Conservation (phyloP, 1,140 invertebrate species). For the Tigriopus japonicus region DNA sequence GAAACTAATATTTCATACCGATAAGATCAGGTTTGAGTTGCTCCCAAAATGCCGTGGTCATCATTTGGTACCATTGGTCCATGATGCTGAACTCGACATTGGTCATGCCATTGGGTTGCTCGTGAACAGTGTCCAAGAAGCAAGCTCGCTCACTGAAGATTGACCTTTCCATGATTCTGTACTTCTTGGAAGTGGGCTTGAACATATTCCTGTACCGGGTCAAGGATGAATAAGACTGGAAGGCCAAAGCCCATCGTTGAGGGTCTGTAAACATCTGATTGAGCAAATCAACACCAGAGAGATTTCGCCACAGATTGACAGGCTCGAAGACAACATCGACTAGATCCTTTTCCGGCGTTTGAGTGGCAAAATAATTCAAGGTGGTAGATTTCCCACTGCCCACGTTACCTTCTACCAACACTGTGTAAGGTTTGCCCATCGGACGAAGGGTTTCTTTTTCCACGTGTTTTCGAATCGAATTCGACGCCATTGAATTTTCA, state of each 20-base stretch:
- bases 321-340: slow-evolving; percentile 1
- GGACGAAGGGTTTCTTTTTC: too few species aligned
- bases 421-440: neutral
- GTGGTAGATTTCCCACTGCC: slow-evolving; percentile 4
- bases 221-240: slow-evolving; percentile 36
- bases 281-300: slow-evolving; percentile 33
- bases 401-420: neutral
- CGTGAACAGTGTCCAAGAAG: neutral
- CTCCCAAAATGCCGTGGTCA: neutral
- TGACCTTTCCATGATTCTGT: slow-evolving; percentile 3
- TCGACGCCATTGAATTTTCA: too few species aligned
- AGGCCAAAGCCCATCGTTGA: slow-evolving; percentile 31
- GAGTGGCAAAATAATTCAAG: neutral
- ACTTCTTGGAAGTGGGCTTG: neutral
- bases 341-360: neutral
- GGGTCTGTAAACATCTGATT: slow-evolving; percentile 33
- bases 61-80: neutral
- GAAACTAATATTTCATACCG: neutral
- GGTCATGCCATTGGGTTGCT: too few species aligned
- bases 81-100: too few species aligned
- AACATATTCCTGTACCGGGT: slow-evolving; percentile 26
- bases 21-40: slow-evolving; percentile 6
- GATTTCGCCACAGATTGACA: slow-evolving; percentile 30
- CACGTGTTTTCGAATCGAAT: too few species aligned
- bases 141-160: slow-evolving; percentile 3